Base-by-base conservation (phyloP, 2,113 vertebrate genomes). In the Triplophysa dalaica region DNA sequence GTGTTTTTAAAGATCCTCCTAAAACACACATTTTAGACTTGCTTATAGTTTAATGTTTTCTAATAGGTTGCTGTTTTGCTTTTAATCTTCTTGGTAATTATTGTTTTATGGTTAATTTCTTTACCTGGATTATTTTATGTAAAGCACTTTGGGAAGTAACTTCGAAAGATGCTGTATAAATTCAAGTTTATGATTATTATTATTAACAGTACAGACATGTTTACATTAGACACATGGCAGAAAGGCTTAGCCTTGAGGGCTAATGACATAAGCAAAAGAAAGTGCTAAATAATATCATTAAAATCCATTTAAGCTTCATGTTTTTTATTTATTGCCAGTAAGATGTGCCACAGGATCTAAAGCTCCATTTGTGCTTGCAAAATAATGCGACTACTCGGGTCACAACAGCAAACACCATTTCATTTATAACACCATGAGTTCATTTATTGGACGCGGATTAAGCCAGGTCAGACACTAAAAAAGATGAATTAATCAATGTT, bases 181-280 rank as follows among this genome's bases (percentile, higher is more conserved):
- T 6, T 33, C 5, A 33, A 33, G 33, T 33, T 33, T 33, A 33
- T 33, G 0, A 33, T 33, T 33, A 33, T 33, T 33, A 33, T 33
- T 33, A 33, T 33, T 33, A 77, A 75, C 70, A 82, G 63, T 56
- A 63, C 65, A 60, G 66, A 22, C 66, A 56, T 77, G 66, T 54
- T 50, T 77, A 73, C 69, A 54, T 22, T 56, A 50, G 70, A 68
- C 22, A 33, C 74, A 67, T 29, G 26, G 64, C 24, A 43, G 41
- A 19, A 52, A 77, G 19, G 66, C 72, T 63, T 62, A 67, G 60
- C 68, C 69, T 67, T n/a, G 41, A 72, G 62, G 74, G 70, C 68
- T 54, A 64, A 33, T 69, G 24, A 60, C 68, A 68, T 41, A 68
- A 26, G 19, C 60, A 38, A 0, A 12, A 64, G 17, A 21, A 65